Base-by-base conservation (phyloP, 1,140 invertebrate species). In the Dendroctonus valens region DNA sequence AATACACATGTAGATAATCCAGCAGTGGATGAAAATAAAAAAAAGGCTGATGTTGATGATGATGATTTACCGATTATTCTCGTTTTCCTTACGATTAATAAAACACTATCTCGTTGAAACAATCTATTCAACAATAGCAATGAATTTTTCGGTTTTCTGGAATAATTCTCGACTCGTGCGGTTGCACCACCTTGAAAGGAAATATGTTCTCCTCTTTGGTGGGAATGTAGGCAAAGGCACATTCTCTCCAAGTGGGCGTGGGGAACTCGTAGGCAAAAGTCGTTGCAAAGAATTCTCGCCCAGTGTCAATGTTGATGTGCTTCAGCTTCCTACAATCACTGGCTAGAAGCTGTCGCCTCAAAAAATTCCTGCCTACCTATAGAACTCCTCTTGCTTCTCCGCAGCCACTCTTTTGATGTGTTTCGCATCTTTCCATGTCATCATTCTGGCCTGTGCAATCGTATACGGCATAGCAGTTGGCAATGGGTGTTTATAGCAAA, bases 211-310 rank as follows among this genome's bases (percentile, higher is more conserved):
- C 67, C 57, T 77, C 74, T 69, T 76, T 75, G 7, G 68, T 62
- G 15, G 75, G 70, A 42, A 72, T 50, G 65, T 77, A 77, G 14
- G 76, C 70, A 63, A 76, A 77, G 55, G 69, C 75, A 44, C 69
- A 72, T 55, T 77, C 71, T 41, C 74, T 68, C 59, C 74, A 77
- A 39, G 73, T 72, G 38, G 37, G 55, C 5, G 62, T 73, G 3
- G 75, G 75, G 42, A 77, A 72, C 60, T 74, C 55, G 42, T 77
- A 75, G 6, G 66, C 49, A 49, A 70, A 73, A 15, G 68, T 71
- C 11, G 73, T 62, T 7, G 75, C 72, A 49, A 73, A 78, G 55
- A 74, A 72, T 68, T 76, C 71, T 40, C 75, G 69, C 7, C 64
- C 71, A 59, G 68, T 69, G 12, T 73, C 59, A 5, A 77, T 69